Evolutionary conservation across 2,888 invertebrate species (phyloP), one percentile per base, ranked within the genome.

Genomic region (Pseudococcus longispinus): DNA sequence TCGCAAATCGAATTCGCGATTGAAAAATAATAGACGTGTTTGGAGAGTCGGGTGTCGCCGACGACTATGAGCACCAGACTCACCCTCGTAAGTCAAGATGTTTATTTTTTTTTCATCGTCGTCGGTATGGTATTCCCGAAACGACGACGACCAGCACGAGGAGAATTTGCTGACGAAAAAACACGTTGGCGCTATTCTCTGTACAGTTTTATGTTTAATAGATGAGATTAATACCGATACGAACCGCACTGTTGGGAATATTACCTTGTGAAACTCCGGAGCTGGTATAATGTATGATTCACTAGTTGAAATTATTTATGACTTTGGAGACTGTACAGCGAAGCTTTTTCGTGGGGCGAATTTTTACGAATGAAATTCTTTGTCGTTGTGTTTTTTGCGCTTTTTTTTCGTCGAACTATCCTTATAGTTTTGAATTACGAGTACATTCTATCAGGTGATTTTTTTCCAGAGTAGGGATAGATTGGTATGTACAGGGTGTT

Each of bases 151-250:
- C 70, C 1, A 37, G 37, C 4, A 37, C 37, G 37, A 37, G 37
- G 70, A 29, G 29, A 70, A 70, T 70, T 70, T 29, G 29, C 65
- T 32, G 29, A 70, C 70, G 42, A 42, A 80, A 80, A 80, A 80
- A 80, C 32, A 70, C 70, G 70, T 29, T 70, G 26, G 77, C 42
- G 23, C 20, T 80, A 42, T 80, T 80, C 42, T 80, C 23, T 20
- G 20, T 80, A 23, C 42, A 42, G 77, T 80, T 80, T 80, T 80
- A 80, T 80, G 77, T 80, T 80, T 80, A 80, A 80, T 80, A 80
- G 77, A 80, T 80, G 77, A 80, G 77, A 80, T 80, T 80, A 80
- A 80, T 80, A 80, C 42, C 32, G 77, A 42, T 80, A 80, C 77
- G 77, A 80, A 80, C 77, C 77, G 77, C 77, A 80, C 77, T 80